These are phyloP conservation scores for Orthonyx spaldingii DNA, from an alignment of 2,113 vertebrate genomes.

Conservation along the genomic window DNA sequence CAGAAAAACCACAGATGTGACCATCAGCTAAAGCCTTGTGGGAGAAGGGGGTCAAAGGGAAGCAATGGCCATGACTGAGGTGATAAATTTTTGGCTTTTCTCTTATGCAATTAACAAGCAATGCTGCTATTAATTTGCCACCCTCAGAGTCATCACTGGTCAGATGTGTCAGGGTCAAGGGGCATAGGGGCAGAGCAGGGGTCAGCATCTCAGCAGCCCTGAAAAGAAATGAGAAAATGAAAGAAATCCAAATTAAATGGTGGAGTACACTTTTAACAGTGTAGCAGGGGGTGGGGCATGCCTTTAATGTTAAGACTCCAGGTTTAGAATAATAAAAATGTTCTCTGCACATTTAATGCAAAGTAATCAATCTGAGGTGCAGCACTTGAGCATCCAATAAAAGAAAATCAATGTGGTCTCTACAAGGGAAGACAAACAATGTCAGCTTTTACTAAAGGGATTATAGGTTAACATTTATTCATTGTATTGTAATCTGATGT, in stretches of 20 bases:
- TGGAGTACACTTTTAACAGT: conserved; percentile 46
- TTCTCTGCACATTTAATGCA: conserved; percentile 88
- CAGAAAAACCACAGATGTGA: conserved; percentile 96
- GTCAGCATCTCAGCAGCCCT: conserved; percentile 86
- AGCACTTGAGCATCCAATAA: conserved; percentile 91
- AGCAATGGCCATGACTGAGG: conserved; percentile 99
- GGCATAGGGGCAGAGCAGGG: conserved; percentile 90
- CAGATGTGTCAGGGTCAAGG: conserved; percentile 96
- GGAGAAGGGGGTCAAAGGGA: conserved; percentile 95
- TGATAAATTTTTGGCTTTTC: conserved; percentile 97
- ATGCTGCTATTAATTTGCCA: conserved; percentile 97
- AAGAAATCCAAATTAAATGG: conserved; percentile 75
- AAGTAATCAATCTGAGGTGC: conserved; percentile 89
- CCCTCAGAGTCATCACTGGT: conserved; percentile 95
- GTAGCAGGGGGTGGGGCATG: conserved; percentile 2
- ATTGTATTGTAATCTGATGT: conserved; percentile 84
- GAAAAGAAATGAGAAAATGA: conserved; percentile 75
- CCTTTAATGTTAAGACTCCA: conserved; percentile 72
- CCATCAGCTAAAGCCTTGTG: conserved; percentile 90
- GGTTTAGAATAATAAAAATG: conserved; percentile 84
- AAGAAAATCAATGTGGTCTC: conserved; percentile 87
- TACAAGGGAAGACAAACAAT: conserved; percentile 88
- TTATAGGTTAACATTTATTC: conserved; percentile 97
- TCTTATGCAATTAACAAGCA: conserved; percentile 99
- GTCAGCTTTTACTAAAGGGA: conserved; percentile 84